Evolutionary conservation across 2,797 vertebrate genomes (phyloP).

Genomic region (Enoplosus armatus): DNA sequence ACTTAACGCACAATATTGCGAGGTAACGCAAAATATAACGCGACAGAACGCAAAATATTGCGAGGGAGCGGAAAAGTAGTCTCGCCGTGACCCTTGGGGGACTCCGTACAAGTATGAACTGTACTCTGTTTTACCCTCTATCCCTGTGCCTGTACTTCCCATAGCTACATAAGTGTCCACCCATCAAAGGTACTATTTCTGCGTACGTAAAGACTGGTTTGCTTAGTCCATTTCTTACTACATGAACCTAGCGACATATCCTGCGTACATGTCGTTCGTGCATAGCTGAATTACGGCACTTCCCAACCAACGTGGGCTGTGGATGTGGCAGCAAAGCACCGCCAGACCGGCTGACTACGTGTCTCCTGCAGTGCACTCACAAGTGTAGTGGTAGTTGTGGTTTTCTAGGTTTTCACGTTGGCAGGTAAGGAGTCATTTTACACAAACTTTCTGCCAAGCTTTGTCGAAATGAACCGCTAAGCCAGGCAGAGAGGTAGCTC

Average conservation of each 20-base stretch:
- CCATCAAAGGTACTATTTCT: not conserved
- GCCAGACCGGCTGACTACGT: constrained; percentile 51
- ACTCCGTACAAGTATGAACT: too few species aligned
- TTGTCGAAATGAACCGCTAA: not conserved
- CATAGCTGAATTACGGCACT: constrained; percentile 21
- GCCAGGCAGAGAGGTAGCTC: not conserved
- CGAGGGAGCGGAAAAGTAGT: too few species aligned
- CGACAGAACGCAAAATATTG: too few species aligned
- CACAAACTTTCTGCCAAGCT: not conserved
- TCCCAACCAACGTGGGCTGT: constrained; percentile 69
- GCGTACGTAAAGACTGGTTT: constrained; percentile 15
- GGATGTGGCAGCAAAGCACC: constrained; percentile 76
- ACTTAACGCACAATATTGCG: too few species aligned
- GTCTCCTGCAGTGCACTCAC: constrained; percentile 40
- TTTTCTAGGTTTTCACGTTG: not conserved
- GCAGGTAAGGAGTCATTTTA: constrained; percentile 47
- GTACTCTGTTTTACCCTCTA: not conserved
- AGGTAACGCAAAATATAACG: too few species aligned
- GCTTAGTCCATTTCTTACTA: accelerated
- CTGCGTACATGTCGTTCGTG: constrained; percentile 45
- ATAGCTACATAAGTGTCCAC: not conserved
- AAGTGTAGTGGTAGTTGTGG: not conserved
- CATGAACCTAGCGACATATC: accelerated
- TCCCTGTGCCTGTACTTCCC: not conserved
- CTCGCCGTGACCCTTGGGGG: too few species aligned